Evolutionary conservation across 2,888 invertebrate genomes (phyloP).

Genomic region (Limenitis camilla): DNA sequence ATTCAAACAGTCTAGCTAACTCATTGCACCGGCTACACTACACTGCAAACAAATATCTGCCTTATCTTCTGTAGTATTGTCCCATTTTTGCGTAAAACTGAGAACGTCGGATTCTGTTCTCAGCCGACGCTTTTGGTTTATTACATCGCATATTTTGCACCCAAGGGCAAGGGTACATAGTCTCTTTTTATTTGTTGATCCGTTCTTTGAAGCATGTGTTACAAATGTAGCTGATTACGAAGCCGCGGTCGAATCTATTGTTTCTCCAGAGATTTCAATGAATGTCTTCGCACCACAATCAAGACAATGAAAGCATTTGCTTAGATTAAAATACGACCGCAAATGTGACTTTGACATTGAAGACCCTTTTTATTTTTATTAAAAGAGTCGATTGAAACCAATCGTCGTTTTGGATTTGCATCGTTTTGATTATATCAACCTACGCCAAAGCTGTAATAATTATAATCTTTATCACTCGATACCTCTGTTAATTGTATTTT

Average conservation of each 20-base stretch:
- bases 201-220: constrained; percentile 43
- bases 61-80: not conserved
- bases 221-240: constrained; percentile 29
- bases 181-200: constrained; percentile 51
- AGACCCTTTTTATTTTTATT: constrained; percentile 11
- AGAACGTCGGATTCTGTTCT: constrained; percentile 10
- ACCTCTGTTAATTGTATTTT: not conserved
- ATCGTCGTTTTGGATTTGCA: not conserved
- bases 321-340: constrained; percentile 45
- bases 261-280: constrained; percentile 40
- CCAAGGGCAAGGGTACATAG: constrained; percentile 65
- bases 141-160: constrained; percentile 56
- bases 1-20: constrained; percentile 70
- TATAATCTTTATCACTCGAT: constrained; percentile 6
- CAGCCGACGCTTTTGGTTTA: constrained; percentile 40
- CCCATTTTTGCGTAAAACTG: not conserved
- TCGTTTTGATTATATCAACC: not conserved
- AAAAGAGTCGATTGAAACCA: not conserved
- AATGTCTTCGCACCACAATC: constrained; percentile 29
- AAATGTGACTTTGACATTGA: constrained; percentile 22
- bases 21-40: constrained; percentile 51
- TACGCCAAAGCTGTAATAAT: not conserved
- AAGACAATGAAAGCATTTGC: constrained; percentile 33
- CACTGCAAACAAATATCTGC: constrained; percentile 29
- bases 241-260: constrained; percentile 47